Base-by-base conservation (phyloP, 2,113 vertebrate species). In the Callorhinus ursinus region DNA sequence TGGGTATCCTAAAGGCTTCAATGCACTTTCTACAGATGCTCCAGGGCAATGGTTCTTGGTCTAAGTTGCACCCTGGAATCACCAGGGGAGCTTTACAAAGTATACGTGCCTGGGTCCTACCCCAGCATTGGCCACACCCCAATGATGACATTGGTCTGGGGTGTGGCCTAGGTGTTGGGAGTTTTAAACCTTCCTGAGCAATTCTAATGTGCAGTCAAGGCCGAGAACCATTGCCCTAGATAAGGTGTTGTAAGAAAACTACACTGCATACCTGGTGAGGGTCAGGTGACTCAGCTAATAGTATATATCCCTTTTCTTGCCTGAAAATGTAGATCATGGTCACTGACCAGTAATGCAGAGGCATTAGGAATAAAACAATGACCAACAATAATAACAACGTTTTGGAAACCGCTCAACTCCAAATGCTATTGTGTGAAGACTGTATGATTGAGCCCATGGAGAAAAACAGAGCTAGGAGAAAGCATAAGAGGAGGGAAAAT, bases 401-500 rank as follows among this genome's bases (percentile, higher is more conserved):
- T 83, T 42, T 12, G 49, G 81, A 55, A 69, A 36, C 72, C 74
- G 81, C n/a, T 90, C 53, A 6, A 53, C 16, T 69, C 67, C 49
- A 65, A 72, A 81, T 46, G 21, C 59, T 83, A 21, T 4, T 49
- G 1, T 53, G 61, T 89, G 7, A 90, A 80, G 26, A 4, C 46
- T 61, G 55, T 24, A 39, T 2, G 31, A 71, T 0, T 33, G 36
- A 93, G 33, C 6, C 63, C n/a, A 11, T 24, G 28, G 53, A 71
- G 49, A 12, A 85, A 97, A 93, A 42, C 19, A 63, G 42, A 94
- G 53, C n/a, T 21, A 91, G 57, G n/a, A 94, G 13, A 51, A 97
- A 93, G 88, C 24, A 63, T 4, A 24, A 95, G 24, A 76, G 65
- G 69, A 80, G 42, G 2, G 39, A 18, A 83, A 82, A 72, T 24